Base-by-base conservation (phyloP, 2,888 invertebrate species). In the Axea sp. region DNA sequence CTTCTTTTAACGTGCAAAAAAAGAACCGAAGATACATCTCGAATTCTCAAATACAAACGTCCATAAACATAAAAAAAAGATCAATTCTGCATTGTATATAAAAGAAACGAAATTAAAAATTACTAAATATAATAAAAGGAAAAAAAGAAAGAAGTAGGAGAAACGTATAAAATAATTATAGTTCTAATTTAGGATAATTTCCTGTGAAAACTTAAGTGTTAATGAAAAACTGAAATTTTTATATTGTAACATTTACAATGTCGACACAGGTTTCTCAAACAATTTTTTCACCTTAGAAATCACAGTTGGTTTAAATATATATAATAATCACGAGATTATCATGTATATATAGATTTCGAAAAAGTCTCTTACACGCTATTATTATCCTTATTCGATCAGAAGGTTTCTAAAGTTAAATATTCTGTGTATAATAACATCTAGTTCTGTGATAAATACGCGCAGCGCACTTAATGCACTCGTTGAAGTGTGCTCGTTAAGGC, bases 351-450 rank as follows among this genome's bases (percentile, higher is more conserved):
- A 68, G 59, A 43, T 51, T 59, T 68, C 68, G 15, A 68, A 69
- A 59, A 67, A 67, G 41, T 59, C 11, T 6, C 68, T 69, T 69
- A 60, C 1, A 26, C 15, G 14, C 60, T 69, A 69, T 62, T 69
- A 69, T 69, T 69, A 69, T 69, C 69, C 7, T 62, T 69, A 69
- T 62, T 69, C 7, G 37, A 69, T 62, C 53, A 62, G 60, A 53
- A 60, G 39, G 37, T 60, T 69, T 59, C 68, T 60, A 69, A 69
- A 55, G 35, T 43, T 60, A 60, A 47, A 53, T 60, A 59, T 60
- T 39, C 30, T 62, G 14, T 39, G 12, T 60, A 55, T 26, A 45
- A 69, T 35, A 19, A 3, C 41, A 33, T 55, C 37, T 55, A 69
- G 24, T 60, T 71, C 15, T 60, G 43, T 43, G 53, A 53, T 51